Evolutionary conservation across 2,797 vertebrate species (phyloP).

Genomic region (Rousettus madagascariensis): DNA sequence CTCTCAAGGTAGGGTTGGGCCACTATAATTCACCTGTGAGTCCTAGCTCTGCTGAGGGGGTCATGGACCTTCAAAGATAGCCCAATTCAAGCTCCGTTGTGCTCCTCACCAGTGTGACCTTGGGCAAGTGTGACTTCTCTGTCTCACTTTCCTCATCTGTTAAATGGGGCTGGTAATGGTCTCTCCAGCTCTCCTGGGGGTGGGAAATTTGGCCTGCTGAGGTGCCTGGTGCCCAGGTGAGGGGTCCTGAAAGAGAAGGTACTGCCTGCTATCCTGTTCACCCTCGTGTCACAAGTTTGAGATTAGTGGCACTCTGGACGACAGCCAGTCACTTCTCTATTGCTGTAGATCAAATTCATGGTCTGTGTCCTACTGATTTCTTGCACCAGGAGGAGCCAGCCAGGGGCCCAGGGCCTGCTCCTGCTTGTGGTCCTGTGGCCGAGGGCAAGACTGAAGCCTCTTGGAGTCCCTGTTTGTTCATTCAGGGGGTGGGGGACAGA

Average conservation of each 20-base stretch:
- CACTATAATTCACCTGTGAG: background rate
- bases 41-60: background rate
- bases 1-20: background rate
- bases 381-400: constrained; percentile 15
- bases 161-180: too few species aligned
- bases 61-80: background rate
- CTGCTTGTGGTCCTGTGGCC: background rate
- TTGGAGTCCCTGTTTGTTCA: background rate
- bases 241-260: background rate
- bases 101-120: background rate
- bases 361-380: constrained; percentile 75
- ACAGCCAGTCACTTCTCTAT: background rate
- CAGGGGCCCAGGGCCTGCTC: background rate
- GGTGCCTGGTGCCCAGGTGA: background rate
- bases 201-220: fast-evolving
- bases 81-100: background rate
- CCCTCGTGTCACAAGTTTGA: background rate
- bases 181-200: background rate
- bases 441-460: background rate
- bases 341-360: constrained; percentile 78
- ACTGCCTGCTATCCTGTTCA: too few species aligned
- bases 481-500: background rate
- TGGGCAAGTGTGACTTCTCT: background rate
- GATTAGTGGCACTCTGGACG: background rate
- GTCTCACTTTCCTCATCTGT: background rate